Evolutionary conservation across 1,140 invertebrate species (phyloP).

Genomic region (Ceratina japonica): DNA sequence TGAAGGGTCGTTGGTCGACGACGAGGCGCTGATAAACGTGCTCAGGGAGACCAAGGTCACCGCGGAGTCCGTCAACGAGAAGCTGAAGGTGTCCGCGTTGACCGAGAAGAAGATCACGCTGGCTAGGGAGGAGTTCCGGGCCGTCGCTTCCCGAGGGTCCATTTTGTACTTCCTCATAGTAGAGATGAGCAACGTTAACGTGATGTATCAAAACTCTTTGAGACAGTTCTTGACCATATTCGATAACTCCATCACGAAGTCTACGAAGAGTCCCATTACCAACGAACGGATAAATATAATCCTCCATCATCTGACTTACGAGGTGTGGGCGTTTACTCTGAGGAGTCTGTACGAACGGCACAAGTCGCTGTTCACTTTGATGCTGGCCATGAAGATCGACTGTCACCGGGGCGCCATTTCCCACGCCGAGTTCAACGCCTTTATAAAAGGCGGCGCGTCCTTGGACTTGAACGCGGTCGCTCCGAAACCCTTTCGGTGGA

Average conservation of each 20-base stretch:
- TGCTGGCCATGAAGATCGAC: slow-evolving; percentile 97
- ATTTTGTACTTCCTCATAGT: slow-evolving; percentile 98
- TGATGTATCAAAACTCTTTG: slow-evolving; percentile 98
- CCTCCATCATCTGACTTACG: slow-evolving; percentile 92
- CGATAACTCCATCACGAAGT: slow-evolving; percentile 95
- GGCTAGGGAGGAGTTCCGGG: slow-evolving; percentile 96
- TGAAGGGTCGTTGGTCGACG: slow-evolving; percentile 96
- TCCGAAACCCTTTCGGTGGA: slow-evolving; percentile 97
- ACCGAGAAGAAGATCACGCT: slow-evolving; percentile 96
- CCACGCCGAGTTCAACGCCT: slow-evolving; percentile 95
- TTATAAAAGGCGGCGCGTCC: slow-evolving; percentile 97
- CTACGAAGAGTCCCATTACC: slow-evolving; percentile 90
- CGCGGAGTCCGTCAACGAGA: slow-evolving; percentile 96
- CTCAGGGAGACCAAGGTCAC: slow-evolving; percentile 95
- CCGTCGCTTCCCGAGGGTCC: slow-evolving; percentile 95
- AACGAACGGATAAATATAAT: slow-evolving; percentile 95
- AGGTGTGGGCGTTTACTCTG: slow-evolving; percentile 95
- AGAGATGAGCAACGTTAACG: slow-evolving; percentile 97
- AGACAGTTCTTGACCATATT: slow-evolving; percentile 97
- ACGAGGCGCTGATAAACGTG: slow-evolving; percentile 96
- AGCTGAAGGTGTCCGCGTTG: slow-evolving; percentile 92
- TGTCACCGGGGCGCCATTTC: slow-evolving; percentile 89
- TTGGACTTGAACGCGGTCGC: slow-evolving; percentile 95
- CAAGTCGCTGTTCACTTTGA: slow-evolving; percentile 95
- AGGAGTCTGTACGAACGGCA: slow-evolving; percentile 96